Evolutionary conservation across 2,797 vertebrate species (phyloP), one percentile per base, ranked within the genome.

Genomic region (Dicrostonyx torquatus): DNA sequence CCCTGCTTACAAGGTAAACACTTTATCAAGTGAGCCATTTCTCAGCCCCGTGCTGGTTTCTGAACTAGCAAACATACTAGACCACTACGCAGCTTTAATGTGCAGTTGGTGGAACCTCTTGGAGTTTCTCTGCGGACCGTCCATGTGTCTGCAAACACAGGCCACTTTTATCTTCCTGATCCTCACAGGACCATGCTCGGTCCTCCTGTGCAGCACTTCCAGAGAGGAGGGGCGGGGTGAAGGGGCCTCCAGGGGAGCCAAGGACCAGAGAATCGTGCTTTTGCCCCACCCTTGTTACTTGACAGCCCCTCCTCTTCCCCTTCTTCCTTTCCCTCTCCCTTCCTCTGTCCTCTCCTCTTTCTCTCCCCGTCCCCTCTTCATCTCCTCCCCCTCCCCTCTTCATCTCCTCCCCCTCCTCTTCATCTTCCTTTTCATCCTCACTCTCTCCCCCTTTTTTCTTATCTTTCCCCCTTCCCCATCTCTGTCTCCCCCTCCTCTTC

Each of bases 251-350:
- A 8, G 37, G 37, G 18, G 7, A 22, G 12, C 58, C 17, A 1
- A 10, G 29, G 1, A 5, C 29, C 20, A 2, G 20, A 2, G 29
- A 15, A 53, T 4, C 34, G 5, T 4, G 4, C 0, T 5, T 37
- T 18, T 22, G 53, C 29, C 3, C 0, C 31, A 66, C 6, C 62
- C 58, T 43, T 84, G 40, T 29, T 64, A 45, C 37, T 43, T 43
- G 55, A 18, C 58, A 64, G 29, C 17, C 20, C 18, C 20, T 7
- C 29, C 37, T 6, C 22, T 24, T 24, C 37, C 37, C 34, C 50
- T 8, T 40, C 34, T 29, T 14, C 0, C 1, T 4, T 15, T 18
- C n/a, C 9, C 1, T 18, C 2, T 20, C 3, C n/a, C 0, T 37
- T 40, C n/a, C 68, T 18, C 22, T 6, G 37, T 24, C 43, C 17